phyloP scores from a whole-genome alignment of 1,140 invertebrate species.

The Drosophila kikkawai region DNA sequence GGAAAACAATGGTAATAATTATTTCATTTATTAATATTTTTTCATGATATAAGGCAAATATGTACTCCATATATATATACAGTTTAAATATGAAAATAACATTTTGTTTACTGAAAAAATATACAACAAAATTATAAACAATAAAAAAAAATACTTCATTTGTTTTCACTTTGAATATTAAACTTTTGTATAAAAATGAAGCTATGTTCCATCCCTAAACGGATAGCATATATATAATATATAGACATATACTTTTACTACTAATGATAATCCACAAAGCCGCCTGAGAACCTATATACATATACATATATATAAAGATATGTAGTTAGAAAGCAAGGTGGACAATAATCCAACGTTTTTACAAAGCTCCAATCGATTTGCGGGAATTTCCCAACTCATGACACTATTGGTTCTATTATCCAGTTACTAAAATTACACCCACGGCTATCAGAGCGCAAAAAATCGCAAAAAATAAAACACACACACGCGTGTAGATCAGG shows the following conservation, averaged over 20 bases:
- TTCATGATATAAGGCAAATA: too few species aligned
- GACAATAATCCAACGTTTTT: background rate
- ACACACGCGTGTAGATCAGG: conserved; percentile 22
- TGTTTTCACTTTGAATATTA: background rate
- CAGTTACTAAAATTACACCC: conserved; percentile 14
- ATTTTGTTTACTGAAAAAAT: background rate
- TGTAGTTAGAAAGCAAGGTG: background rate
- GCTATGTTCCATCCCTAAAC: background rate
- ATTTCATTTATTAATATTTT: too few species aligned
- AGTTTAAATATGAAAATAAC: too few species aligned
- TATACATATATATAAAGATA: background rate
- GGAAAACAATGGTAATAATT: too few species aligned
- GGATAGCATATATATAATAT: background rate
- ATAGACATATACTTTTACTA: background rate
- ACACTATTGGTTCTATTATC: background rate
- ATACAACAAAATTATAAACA: background rate
- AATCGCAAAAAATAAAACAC: background rate
- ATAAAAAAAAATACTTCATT: background rate
- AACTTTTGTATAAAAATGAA: background rate
- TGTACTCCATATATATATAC: too few species aligned
- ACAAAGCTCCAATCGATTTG: background rate
- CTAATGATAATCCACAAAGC: background rate
- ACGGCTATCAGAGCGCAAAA: background rate
- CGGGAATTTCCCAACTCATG: background rate
- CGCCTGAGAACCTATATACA: too few species aligned